phyloP scores from a whole-genome alignment of 2,113 vertebrate genomes.

The Python bivittatus region DNA sequence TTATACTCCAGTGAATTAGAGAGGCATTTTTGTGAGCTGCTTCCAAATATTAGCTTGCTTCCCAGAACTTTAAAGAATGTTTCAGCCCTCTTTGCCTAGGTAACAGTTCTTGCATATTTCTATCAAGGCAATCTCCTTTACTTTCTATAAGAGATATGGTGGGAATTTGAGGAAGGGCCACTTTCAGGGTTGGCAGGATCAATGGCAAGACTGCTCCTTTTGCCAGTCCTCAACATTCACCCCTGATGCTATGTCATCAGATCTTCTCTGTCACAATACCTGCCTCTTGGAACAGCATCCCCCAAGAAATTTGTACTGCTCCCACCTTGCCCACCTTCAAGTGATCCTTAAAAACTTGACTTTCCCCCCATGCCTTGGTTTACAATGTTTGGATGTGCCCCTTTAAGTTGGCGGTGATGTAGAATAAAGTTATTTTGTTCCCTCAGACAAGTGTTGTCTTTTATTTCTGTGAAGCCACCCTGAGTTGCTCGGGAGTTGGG shows the following conservation, averaged over 20 bases:
- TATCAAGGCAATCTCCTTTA: not conserved
- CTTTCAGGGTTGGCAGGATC: not conserved
- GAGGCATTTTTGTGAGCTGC: not conserved
- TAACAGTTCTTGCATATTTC: not conserved
- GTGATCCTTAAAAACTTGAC: not conserved
- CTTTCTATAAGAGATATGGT: not conserved
- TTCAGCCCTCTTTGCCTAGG: not conserved
- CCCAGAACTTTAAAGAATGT: not conserved
- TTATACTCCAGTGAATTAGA: not conserved
- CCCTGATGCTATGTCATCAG: not conserved
- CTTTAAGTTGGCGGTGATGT: not conserved
- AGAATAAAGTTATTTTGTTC: not conserved
- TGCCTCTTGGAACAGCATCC: not conserved
- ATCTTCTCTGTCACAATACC: not conserved
- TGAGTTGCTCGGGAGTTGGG: not conserved
- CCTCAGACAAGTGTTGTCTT: not conserved
- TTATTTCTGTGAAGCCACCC: not conserved
- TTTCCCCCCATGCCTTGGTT: not conserved
- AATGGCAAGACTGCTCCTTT: not conserved
- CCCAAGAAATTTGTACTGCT: not conserved
- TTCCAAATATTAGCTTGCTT: not conserved
- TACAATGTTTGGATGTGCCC: not conserved
- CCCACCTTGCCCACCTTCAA: not conserved
- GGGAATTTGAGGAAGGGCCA: not conserved
- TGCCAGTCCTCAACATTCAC: not conserved